Conservation (phyloP, 2,797 vertebrate genomes). For the Lepidocolaptes lacrymiger region DNA sequence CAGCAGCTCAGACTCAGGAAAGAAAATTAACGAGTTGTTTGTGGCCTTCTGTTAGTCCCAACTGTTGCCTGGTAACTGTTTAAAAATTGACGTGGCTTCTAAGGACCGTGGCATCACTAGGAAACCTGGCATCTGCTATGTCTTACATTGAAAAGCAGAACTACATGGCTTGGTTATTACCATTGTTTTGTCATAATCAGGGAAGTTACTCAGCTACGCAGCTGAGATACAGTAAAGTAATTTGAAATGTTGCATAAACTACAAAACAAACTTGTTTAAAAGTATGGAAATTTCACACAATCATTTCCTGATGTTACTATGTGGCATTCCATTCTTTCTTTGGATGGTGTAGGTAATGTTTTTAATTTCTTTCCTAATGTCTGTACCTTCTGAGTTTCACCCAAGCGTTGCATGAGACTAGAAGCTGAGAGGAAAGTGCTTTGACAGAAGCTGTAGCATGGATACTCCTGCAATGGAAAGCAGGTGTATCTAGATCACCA, state of each 20-base stretch:
- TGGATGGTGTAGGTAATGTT: neutral
- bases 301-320: neutral
- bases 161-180: neutral
- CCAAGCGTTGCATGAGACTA: neutral
- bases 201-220: neutral
- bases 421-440: neutral
- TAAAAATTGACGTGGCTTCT: slow-evolving; percentile 62
- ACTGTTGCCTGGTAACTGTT: slow-evolving; percentile 65
- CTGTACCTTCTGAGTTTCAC: neutral
- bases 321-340: neutral
- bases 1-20: neutral
- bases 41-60: slow-evolving; percentile 30
- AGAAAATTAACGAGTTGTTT: slow-evolving; percentile 10
- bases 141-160: neutral
- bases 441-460: neutral
- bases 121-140: slow-evolving; percentile 13
- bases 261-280: neutral
- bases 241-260: neutral
- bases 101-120: neutral
- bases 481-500: neutral
- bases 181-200: neutral
- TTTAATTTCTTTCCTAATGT: neutral
- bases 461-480: neutral
- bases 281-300: neutral
- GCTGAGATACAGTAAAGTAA: neutral